Evolutionary conservation across 2,888 invertebrate genomes (phyloP), one percentile per base, ranked within the genome.

Genomic region (Stenolophus ochropezus): DNA sequence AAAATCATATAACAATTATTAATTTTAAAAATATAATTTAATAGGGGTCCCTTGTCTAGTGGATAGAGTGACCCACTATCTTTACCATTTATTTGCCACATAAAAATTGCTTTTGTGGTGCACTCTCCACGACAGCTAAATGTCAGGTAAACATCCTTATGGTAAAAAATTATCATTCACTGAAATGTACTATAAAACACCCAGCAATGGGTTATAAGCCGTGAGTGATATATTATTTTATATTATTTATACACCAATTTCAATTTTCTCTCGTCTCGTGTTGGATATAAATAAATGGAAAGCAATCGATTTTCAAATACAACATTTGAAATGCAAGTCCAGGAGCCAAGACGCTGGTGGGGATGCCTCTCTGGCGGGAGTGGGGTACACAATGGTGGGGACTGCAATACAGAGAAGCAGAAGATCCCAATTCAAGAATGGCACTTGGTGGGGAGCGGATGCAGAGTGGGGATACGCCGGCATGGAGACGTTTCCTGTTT

Each of bases 291-390:
- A 42, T 42, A 42, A 42, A 8, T 42, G 6, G 8, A 6, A 1
- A 42, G 33, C n/a, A 75, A 56, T 76, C 58, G 25, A 56, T 56
- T 53, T 76, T 76, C 42, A 58, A 76, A 76, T 76, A 58, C 33
- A 61, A 61, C 77, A 77, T 61, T 77, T 77, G 77, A 61, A 77
- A 77, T 77, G 77, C 61, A 77, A 77, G 65, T 51, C 21, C 49
- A 65, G 73, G 27, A 23, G 33, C 23, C 73, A 73, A 73, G 73
- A 73, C 73, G 47, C 47, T 79, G 71, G 69, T 69, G 79, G 79
- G 79, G 71, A 51, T 49, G 23, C 79, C 27, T 23, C 76, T 23
- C 18, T n/a, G 33, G 33, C 11, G 8, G 53, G 51, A 49, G 33
- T 20, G 65, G 65, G 78, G 51, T 47, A 49, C 65, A n/a, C 14